Percentiles rank a stretch among this genome's conserved stretches.
phyloP scores from a whole-genome alignment of 2,113 vertebrate genomes.

The Tylochromis polylepis region DNA sequence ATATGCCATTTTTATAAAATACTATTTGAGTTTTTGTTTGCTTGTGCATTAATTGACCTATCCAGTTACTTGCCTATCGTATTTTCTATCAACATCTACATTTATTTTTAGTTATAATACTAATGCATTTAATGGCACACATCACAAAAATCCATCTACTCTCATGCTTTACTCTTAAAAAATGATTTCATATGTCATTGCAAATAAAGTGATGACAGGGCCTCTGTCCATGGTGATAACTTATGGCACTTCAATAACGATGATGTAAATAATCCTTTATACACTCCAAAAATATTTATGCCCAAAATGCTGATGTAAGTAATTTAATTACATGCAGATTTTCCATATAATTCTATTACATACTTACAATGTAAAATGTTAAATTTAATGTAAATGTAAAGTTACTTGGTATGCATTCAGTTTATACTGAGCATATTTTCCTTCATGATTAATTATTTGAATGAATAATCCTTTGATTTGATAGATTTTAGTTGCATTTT shows the following conservation, averaged over 20 bases:
- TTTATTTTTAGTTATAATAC: background rate
- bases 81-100: background rate
- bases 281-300: background rate
- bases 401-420: background rate
- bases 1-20: background rate
- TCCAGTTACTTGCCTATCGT: background rate
- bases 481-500: background rate
- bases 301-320: background rate
- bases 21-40: background rate
- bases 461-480: background rate
- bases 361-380: background rate
- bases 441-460: background rate
- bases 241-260: background rate
- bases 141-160: background rate
- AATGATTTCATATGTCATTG: background rate
- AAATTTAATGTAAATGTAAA: background rate
- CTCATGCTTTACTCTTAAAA: background rate
- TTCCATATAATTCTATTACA: background rate
- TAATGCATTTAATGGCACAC: background rate
- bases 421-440: background rate
- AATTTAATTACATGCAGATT: background rate
- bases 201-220: background rate
- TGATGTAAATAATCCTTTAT: background rate
- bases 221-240: background rate
- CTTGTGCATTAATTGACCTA: background rate